These are phyloP conservation scores for Ameiurus melas DNA, from an alignment of 2,113 vertebrate genomes.

Conservation along the genomic window DNA sequence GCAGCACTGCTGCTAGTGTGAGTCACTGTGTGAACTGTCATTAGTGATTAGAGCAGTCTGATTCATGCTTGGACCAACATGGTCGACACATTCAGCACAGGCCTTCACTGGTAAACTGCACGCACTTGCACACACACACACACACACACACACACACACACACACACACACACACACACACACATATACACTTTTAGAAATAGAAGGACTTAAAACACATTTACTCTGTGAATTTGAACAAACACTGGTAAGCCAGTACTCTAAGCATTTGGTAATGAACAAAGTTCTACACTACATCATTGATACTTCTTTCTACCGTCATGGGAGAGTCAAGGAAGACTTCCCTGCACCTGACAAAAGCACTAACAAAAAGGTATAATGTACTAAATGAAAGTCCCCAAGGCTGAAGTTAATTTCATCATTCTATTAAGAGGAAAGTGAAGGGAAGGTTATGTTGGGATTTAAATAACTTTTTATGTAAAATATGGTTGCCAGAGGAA, in stretches of 20 bases:
- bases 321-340: neutral
- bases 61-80: slow-evolving; percentile 42
- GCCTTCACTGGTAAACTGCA: slow-evolving; percentile 12
- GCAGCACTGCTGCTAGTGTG: slow-evolving; percentile 31
- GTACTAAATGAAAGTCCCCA: neutral
- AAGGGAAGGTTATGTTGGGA: neutral
- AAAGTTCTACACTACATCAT: neutral
- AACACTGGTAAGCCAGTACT: neutral
- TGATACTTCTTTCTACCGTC: neutral
- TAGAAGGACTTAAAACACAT: neutral
- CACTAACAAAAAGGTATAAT: neutral
- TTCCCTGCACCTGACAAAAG: neutral
- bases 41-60: slow-evolving; percentile 46
- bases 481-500: neutral
- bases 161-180: neutral
- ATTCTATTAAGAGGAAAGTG: neutral
- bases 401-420: neutral
- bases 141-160: neutral
- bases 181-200: neutral
- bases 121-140: neutral
- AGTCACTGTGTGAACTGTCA: slow-evolving; percentile 54
- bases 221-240: neutral
- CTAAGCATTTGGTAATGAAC: neutral
- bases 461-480: neutral
- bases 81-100: slow-evolving; percentile 29